Percentiles rank a stretch among this genome's conserved stretches.
phyloP scores from a whole-genome alignment of 2,113 vertebrate species.

The Mustela lutreola region DNA sequence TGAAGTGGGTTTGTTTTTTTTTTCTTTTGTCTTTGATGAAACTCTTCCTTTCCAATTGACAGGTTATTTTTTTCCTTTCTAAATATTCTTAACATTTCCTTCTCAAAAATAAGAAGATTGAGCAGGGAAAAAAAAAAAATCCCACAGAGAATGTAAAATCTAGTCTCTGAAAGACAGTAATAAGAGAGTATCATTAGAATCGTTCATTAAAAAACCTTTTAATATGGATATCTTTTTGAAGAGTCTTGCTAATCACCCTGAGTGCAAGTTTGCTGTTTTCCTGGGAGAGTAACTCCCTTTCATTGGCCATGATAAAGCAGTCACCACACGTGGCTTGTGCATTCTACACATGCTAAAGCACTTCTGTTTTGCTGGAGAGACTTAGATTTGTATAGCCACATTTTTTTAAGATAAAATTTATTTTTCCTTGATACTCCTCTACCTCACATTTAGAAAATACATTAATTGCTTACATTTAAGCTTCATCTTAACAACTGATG shows the following conservation, averaged over 20 bases:
- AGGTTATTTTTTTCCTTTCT: constrained; percentile 2
- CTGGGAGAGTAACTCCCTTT: not conserved
- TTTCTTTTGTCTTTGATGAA: not conserved
- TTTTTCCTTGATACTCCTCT: not conserved
- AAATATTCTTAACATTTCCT: not conserved
- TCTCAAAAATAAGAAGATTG: not conserved
- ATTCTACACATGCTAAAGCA: not conserved
- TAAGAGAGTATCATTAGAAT: not conserved
- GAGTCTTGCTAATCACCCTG: not conserved
- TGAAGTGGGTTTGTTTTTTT: not conserved
- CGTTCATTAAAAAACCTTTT: not conserved
- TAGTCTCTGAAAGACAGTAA: not conserved
- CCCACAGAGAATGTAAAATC: not conserved
- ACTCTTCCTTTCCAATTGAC: not conserved
- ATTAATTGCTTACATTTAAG: not conserved
- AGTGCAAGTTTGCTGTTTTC: not conserved
- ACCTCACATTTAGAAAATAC: not conserved
- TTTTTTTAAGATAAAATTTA: not conserved
- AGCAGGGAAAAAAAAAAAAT: not conserved
- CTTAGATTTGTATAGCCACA: not conserved
- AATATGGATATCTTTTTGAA: not conserved
- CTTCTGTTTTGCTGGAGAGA: not conserved
- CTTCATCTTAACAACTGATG: not conserved
- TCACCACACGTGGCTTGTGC: not conserved
- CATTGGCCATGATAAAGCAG: not conserved